These are phyloP conservation scores for Plebejus argus DNA, from an alignment of 2,888 invertebrate genomes.

Conservation along the genomic window DNA sequence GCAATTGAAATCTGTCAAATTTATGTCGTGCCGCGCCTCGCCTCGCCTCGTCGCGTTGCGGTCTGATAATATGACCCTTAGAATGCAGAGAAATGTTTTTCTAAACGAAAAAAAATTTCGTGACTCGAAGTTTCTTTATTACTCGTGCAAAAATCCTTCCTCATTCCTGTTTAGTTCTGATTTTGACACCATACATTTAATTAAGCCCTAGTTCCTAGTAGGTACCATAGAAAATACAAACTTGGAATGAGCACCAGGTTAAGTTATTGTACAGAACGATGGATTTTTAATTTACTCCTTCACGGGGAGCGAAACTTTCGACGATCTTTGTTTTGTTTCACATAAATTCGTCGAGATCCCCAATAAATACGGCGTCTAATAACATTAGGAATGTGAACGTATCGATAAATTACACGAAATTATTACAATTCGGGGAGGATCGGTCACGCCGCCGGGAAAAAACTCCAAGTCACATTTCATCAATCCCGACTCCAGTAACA, in stretches of 20 bases:
- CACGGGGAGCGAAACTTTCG: not conserved
- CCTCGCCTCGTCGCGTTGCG: no score
- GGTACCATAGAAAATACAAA: not conserved
- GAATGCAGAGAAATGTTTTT: no score
- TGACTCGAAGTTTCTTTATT: no score
- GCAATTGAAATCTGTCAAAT: no score
- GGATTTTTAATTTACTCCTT: not conserved
- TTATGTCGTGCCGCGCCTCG: no score
- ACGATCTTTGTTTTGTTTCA: conserved; percentile 11
- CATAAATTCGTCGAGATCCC: not conserved
- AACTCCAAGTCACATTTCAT: conserved; percentile 37
- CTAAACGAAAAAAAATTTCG: no score
- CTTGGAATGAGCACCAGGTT: not conserved
- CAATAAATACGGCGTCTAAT: conserved; percentile 18
- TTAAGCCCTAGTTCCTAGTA: no score
- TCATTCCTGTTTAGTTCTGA: no score
- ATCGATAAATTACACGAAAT: conserved; percentile 30
- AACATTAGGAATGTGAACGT: conserved; percentile 20
- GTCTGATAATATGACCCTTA: no score
- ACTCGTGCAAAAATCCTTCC: no score
- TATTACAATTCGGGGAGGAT: conserved; percentile 32
- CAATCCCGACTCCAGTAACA: conserved; percentile 52
- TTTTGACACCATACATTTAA: no score
- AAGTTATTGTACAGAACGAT: not conserved
- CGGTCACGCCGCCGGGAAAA: conserved; percentile 36